Evolutionary conservation across 1,140 invertebrate genomes (phyloP), one percentile per base, ranked within the genome.

Genomic region (Apis laboriosa): DNA sequence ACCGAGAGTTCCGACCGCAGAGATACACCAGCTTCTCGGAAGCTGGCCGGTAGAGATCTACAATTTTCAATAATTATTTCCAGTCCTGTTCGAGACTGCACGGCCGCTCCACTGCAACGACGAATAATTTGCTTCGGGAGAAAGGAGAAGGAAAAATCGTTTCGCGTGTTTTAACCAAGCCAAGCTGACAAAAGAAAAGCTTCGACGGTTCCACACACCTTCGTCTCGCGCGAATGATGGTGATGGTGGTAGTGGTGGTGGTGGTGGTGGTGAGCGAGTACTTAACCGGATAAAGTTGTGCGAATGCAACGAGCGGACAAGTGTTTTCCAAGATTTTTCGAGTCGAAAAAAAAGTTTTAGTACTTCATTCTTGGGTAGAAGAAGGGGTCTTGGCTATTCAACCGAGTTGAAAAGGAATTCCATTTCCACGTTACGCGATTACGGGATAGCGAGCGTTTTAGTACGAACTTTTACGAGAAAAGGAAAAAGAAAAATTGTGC

Each of bases 61-160:
- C 80, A 76, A 82, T 82, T 77, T 82, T 77, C 80, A 51, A 82
- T 82, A 82, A 77, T 82, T 82, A 82, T 75, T 77, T 66, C 34
- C 80, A 68, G 17, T 67, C 53, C 70, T 66, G 28, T n/a, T 51
- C 24, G 43, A 43, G 34, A 34, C n/a, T 28, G 19, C 66, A n/a
- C 55, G 63, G 17, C 21, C 21, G 77, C 19, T 78, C 66, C 55
- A 28, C 51, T 13, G 4, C 34, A 63, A 53, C 68, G 64, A 58
- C 34, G 58, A 66, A 66, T 76, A 76, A 81, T 76, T 76, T 60
- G 71, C 34, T 12, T 8, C 11, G 34, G 5, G 43, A 53, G 28
- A 13, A 43, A 34, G 51, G 19, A 21, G 49, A 61, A 56, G 17
- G 64, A 68, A 53, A 68, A 56, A 43, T 43, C 34, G 34, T 43